Percentiles rank a stretch among this genome's conserved stretches.
Conservation (phyloP, 2,113 vertebrate genomes). For the Campylomormyrus tamandua region DNA sequence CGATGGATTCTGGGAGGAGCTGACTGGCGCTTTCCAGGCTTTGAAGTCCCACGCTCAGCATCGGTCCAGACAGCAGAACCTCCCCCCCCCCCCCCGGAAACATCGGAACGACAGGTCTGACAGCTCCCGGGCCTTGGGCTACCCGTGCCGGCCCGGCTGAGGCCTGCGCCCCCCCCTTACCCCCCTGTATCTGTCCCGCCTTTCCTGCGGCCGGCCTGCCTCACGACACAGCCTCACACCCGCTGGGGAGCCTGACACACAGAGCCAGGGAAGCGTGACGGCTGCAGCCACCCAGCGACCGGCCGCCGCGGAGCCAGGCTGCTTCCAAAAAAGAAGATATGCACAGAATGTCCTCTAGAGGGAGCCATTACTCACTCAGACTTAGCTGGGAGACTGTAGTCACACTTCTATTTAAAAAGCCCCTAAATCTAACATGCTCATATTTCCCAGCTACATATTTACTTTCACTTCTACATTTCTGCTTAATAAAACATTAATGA, state of each 20-base stretch:
- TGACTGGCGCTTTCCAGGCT: neutral
- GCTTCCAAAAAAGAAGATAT: neutral
- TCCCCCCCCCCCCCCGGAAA: neutral
- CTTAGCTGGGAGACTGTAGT: neutral
- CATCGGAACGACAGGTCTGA: neutral
- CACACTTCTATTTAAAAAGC: neutral
- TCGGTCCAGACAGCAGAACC: neutral
- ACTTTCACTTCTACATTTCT: neutral
- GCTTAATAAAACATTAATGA: neutral
- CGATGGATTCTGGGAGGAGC: neutral
- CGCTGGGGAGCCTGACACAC: neutral
- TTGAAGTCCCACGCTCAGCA: neutral
- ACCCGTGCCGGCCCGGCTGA: neutral
- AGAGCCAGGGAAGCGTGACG: neutral
- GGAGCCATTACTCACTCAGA: neutral
- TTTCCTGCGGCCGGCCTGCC: neutral
- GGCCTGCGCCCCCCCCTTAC: neutral
- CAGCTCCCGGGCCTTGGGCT: neutral
- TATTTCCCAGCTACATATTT: neutral
- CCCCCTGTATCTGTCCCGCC: neutral
- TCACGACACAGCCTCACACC: neutral
- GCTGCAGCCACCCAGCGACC: neutral
- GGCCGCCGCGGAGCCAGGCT: neutral
- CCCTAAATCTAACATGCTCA: neutral
- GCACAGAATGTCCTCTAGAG: neutral